Evolutionary conservation across 2,888 invertebrate genomes (phyloP), one percentile per base, ranked within the genome.

Genomic region (Hybos culiciformis): DNA sequence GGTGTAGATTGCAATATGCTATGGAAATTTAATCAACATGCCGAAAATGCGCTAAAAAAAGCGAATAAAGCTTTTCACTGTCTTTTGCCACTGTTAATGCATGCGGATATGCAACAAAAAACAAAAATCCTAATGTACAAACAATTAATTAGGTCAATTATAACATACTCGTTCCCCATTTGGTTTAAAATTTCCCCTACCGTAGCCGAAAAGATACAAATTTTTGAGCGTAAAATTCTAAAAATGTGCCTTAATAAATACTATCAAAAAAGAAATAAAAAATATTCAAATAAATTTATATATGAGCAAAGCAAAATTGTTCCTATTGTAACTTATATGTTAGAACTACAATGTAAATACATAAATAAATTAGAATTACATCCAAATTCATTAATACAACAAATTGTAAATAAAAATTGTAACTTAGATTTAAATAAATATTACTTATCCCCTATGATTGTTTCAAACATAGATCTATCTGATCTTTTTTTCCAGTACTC

Each of bases 121-220:
- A 29, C 37, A 3, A 44, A 44, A 36, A 12, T 32, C 3, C 33
- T 44, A 4, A 37, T 44, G n/a, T 41, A 44, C 23, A 44, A 44
- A 24, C 37, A 40, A 14, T 38, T 44, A 3, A 44, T 44, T 15
- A 29, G 38, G 7, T 41, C 41, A 11, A 21, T 41, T 2, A 31
- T 44, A 3, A 20, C 36, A 3, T 44, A 44, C 15, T 24, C 23
- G 6, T 44, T 44, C 37, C 40, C 40, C 5, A 36, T 33, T 12
- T 44, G 44, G 44, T 20, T 24, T 8, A 12, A 34, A 3, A 43
- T 43, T 11, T 43, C 43, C 12, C 43, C 43, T 3, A 23, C 24
- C 11, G 24, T 40, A 7, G 40, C 37, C 14, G 24, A 40, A 18
- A 23, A 18, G 19, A 3, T 44, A n/a, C 31, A 40, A 33, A 20